Base-by-base conservation (phyloP, 2,113 vertebrate genomes). In the rat (Rattus norvegicus) region DNA sequence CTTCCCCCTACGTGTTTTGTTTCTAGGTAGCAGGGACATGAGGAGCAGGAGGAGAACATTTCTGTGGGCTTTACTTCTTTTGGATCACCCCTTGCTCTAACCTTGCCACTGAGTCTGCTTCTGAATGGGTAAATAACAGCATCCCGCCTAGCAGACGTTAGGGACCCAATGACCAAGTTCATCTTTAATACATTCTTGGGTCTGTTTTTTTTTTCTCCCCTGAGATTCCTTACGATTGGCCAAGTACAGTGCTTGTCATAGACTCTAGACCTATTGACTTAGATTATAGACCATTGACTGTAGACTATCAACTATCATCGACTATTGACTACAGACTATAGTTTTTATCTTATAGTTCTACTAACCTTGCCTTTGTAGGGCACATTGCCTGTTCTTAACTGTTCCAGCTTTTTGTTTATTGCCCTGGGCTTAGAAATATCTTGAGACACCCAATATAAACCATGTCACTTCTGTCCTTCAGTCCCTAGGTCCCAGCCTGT, bases 381-480 rank as follows among this genome's bases (percentile, higher is more conserved):
- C 56, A 54, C 22, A 43, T 91, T 70, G n/a, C 26, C 39, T 63
- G 43, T 61, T 17, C 14, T 73, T 77, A 63, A 22, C 39, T 75
- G 91, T 96, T 26, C 49, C 67, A 16, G 75, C 73, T 90, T 87
- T 22, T n/a, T 65, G 5, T 43, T 88, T 79, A 8, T 86, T 96
- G 17, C 43, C 30, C 28, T 72, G 76, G 54, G 28, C n/a, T 92
- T 93, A 59, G 20, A 1, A 49, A 24, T 69, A 12, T 88, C 70
- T 92, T 75, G 11, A 87, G 54, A 94, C 3, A 59, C 13, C 3
- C 52, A 39, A 0, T 52, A 28, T 67, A 39, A 47, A 79, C 49
- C 47, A 65, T 54, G 7, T 17, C 65, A 80, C 47, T 19, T 19
- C 14, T 73, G 36, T 54, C 73, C 56, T 76, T 72, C 69, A 80